These are phyloP conservation scores for Archocentrus centrarchus DNA, from an alignment of 2,113 vertebrate species.

Conservation along the genomic window DNA sequence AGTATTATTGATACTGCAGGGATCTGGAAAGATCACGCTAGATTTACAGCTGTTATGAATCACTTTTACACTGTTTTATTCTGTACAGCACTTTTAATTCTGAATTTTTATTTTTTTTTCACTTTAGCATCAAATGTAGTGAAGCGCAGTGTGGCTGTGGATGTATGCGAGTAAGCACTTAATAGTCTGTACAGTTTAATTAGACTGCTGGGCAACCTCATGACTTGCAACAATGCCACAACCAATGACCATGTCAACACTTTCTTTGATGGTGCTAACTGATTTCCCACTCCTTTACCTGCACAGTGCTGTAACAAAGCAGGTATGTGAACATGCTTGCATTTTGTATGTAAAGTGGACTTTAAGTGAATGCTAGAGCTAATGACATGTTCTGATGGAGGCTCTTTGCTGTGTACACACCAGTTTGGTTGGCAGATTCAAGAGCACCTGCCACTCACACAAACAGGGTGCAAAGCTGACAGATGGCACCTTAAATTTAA, in stretches of 20 bases:
- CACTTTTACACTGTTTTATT: constrained; percentile 17
- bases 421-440: constrained; percentile 40
- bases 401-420: constrained; percentile 13
- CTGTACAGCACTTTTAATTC: not conserved
- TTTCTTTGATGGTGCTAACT: constrained; percentile 24
- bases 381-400: constrained; percentile 17
- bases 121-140: not conserved
- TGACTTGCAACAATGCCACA: constrained; percentile 51
- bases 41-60: constrained; percentile 17
- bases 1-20: not conserved
- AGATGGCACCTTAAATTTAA: constrained; percentile 48
- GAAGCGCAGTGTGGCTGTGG: constrained; percentile 19
- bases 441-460: constrained; percentile 48
- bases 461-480: constrained; percentile 28
- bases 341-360: constrained; percentile 6
- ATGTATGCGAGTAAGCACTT: constrained; percentile 30
- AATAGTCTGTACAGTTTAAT: constrained; percentile 49
- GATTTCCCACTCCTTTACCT: constrained; percentile 21
- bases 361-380: not conserved
- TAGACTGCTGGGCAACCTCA: constrained; percentile 45
- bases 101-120: not conserved
- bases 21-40: not conserved
- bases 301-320: not conserved
- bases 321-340: not conserved
- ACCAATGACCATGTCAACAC: constrained; percentile 43